Conservation (phyloP, 2,888 invertebrate species). For the Heliconius sara region DNA sequence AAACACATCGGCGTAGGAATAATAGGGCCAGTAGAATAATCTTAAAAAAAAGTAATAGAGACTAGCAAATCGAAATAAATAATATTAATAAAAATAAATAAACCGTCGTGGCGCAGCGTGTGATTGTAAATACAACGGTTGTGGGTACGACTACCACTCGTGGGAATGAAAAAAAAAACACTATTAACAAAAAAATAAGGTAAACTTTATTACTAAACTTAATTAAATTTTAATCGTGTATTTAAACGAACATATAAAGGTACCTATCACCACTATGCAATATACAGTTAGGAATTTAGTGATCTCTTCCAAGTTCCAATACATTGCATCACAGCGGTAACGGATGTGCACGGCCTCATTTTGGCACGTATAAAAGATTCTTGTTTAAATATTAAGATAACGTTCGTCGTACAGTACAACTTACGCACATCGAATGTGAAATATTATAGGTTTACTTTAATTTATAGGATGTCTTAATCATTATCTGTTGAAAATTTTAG, state of each 20-base stretch:
- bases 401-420: conserved; percentile 5
- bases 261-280: not conserved
- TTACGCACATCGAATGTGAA: not conserved
- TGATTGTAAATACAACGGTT: too few relatives aligned
- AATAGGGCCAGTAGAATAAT: too few relatives aligned
- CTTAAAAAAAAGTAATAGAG: too few relatives aligned
- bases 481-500: too few relatives aligned
- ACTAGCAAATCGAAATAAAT: too few relatives aligned
- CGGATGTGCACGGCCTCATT: conserved; percentile 40
- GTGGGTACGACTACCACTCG: too few relatives aligned
- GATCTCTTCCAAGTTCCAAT: conserved; percentile 39
- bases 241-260: not conserved
- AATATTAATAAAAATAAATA: too few relatives aligned
- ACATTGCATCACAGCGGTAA: conserved; percentile 40
- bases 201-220: not conserved
- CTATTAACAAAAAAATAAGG: not conserved
- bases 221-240: not conserved
- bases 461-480: not conserved
- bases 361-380: conserved; percentile 30
- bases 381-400: conserved; percentile 25
- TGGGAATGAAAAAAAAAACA: not conserved
- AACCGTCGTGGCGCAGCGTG: too few relatives aligned
- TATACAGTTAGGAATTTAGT: conserved; percentile 43
- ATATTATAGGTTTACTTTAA: not conserved
- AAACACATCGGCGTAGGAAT: too few relatives aligned